These are phyloP conservation scores for Girardinichthys multiradiatus DNA, from an alignment of 2,113 vertebrate genomes.

Conservation along the genomic window DNA sequence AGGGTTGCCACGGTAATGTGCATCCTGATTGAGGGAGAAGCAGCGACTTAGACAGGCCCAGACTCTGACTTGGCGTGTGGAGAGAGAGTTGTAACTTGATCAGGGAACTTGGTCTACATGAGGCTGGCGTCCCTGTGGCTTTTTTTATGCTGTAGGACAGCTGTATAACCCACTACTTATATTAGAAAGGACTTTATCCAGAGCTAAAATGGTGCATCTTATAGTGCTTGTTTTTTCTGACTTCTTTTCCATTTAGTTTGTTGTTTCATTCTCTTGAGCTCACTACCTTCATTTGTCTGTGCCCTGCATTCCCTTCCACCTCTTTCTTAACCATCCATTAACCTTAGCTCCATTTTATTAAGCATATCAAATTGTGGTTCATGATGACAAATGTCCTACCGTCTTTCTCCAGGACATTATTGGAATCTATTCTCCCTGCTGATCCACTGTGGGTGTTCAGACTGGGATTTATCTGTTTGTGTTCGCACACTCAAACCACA, in stretches of 20 bases:
- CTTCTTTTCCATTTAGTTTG: background rate
- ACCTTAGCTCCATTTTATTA: conserved; percentile 29
- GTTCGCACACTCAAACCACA: conserved; percentile 13
- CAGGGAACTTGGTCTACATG: conserved; percentile 69
- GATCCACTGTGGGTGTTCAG: conserved; percentile 65
- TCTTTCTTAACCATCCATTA: background rate
- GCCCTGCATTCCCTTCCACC: background rate
- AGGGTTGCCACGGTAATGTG: conserved; percentile 62
- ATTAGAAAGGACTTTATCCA: conserved; percentile 7
- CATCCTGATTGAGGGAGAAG: conserved; percentile 16
- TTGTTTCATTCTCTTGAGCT: background rate
- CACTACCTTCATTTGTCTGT: background rate
- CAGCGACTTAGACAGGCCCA: conserved; percentile 50
- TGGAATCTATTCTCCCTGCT: conserved; percentile 61
- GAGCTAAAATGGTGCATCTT: background rate
- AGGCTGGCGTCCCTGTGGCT: conserved; percentile 61
- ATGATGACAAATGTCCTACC: conserved; percentile 43
- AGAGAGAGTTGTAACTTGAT: conserved; percentile 63
- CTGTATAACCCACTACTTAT: conserved; percentile 35
- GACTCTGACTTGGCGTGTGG: conserved; percentile 36
- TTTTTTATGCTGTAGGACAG: conserved; percentile 49
- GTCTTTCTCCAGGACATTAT: conserved; percentile 60
- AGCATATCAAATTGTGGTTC: conserved; percentile 51
- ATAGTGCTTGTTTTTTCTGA: background rate
- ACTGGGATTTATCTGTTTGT: conserved; percentile 47